A percentile compares a stretch with the other conserved stretches of the same genome.
These are phyloP conservation scores for Hapalemur alaotrensis DNA, from an alignment of 2,797 vertebrate species.

Conservation along the genomic window DNA sequence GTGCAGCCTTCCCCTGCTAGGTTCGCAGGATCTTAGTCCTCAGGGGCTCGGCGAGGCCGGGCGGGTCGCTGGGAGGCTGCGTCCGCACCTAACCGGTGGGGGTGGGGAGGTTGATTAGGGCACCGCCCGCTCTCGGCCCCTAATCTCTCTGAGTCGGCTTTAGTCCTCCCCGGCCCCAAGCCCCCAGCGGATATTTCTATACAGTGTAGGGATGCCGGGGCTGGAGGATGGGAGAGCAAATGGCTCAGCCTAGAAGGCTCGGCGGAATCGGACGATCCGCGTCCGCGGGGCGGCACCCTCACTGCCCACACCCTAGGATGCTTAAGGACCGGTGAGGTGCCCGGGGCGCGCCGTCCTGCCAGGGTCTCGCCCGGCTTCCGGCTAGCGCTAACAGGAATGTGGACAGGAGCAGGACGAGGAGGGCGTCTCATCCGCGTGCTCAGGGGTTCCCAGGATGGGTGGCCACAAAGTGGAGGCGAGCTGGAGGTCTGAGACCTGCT, in stretches of 20 bases:
- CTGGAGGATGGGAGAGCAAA: neutral
- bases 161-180: neutral
- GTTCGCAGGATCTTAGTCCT: constrained; percentile 8
- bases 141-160: constrained; percentile 45
- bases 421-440: neutral
- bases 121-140: neutral
- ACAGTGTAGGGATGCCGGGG: neutral
- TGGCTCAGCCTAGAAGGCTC: neutral
- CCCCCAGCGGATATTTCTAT: neutral
- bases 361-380: neutral
- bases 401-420: no score
- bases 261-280: neutral
- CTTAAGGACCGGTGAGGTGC: neutral
- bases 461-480: neutral
- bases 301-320: neutral
- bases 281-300: neutral
- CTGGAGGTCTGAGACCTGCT: neutral
- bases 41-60: neutral
- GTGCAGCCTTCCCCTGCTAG: neutral
- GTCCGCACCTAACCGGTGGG: neutral
- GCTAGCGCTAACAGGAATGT: neutral
- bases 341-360: neutral
- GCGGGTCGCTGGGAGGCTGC: neutral
- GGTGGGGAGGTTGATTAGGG: neutral
- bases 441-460: neutral